These are phyloP conservation scores for Neomorphus geoffroyi DNA, from an alignment of 2,797 vertebrate genomes.

Conservation along the genomic window DNA sequence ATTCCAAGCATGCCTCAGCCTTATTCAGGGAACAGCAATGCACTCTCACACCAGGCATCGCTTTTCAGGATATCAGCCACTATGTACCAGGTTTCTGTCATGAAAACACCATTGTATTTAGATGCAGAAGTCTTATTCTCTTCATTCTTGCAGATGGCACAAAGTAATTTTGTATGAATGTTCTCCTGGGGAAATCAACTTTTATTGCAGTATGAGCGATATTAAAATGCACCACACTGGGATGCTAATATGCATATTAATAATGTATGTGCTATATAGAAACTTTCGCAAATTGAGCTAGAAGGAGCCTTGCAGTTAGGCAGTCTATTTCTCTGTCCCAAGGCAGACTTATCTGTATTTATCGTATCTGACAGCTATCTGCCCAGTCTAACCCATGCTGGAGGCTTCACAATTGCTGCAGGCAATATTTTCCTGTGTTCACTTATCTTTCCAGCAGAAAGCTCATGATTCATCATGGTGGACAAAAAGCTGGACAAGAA, in stretches of 20 bases:
- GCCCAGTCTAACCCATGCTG: neutral
- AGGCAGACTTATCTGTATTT: neutral
- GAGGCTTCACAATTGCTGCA: neutral
- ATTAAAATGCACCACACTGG: neutral
- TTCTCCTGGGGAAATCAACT: neutral
- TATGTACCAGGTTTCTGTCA: neutral
- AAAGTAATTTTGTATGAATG: neutral
- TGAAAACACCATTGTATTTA: neutral
- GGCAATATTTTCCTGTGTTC: neutral
- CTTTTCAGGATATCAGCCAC: neutral
- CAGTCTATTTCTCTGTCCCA: neutral
- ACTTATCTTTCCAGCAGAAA: neutral
- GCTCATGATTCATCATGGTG: neutral
- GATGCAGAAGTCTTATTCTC: neutral
- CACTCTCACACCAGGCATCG: neutral
- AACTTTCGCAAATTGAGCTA: neutral
- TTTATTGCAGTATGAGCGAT: neutral
- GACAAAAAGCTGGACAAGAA: too few relatives aligned
- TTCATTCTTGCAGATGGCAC: neutral
- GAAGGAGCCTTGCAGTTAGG: neutral
- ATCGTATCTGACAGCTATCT: neutral
- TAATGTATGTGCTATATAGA: neutral
- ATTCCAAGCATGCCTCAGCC: neutral
- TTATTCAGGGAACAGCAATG: neutral
- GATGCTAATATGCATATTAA: neutral